Base-by-base conservation (phyloP, 2,113 vertebrate genomes). In the Trogon melanurus region DNA sequence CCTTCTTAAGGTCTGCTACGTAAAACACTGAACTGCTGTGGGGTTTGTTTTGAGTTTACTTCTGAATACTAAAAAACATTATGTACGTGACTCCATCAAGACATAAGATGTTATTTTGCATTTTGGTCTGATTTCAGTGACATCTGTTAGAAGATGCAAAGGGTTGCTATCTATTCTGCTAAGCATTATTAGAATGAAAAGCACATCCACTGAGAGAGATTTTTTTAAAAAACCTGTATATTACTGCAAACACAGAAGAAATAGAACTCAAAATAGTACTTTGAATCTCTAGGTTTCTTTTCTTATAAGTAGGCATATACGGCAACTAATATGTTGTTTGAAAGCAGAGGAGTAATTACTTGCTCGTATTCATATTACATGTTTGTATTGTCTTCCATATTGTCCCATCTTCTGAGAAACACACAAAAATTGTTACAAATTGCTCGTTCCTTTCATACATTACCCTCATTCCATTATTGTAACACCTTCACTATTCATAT, bases 401-500 rank as follows among this genome's bases (percentile, higher is more conserved):
- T 96, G 87, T 62, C 91, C 97, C 89, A 97, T 95, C 64, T 82
- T 96, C 93, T 96, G 30, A 74, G 38, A 97, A 96, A 85, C 47
- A 88, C 91, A 79, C 13, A 87, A 83, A 80, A 84, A 66, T 32
- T 54, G 44, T 50, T 76, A 54, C 32, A 85, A 60, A 79, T 73
- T 70, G 19, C 30, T 81, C 9, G 3, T 36, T 79, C 12, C 15
- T 94, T 86, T 76, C 74, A 67, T 62, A 71, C 5, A 19, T 85
- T 85, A 81, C 15, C 13, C 9, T 91, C 32, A 66, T 89, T 71
- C 47, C 58, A 23, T 66, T 81, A 82, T 10, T 11, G 8, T 34
- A 66, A 16, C n/a, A 58, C n/a, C 47, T 51, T 67, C 57, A 51
- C 19, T 80, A 20, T 87, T 89, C 64, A 81, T 82, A 30, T 71